A percentile compares a stretch with the other conserved stretches of the same genome.
Evolutionary conservation across 2,113 vertebrate genomes (phyloP).

Genomic region (Euleptes europaea): DNA sequence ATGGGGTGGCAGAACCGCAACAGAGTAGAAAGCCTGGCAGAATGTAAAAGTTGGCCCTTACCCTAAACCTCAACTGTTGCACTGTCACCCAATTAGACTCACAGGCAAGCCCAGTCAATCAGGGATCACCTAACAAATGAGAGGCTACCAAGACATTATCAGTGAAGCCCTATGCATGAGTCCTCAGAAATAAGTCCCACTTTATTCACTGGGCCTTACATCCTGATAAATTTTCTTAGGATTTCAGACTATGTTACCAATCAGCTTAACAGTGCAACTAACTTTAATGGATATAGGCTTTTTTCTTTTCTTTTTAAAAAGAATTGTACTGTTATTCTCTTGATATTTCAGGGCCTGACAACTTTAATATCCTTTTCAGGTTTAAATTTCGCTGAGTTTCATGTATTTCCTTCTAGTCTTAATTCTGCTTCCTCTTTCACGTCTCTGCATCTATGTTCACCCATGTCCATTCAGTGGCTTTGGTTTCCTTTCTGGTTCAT

Average conservation of each 20-base stretch:
- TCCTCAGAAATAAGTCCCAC: too few species aligned
- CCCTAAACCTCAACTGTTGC: background rate
- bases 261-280: too few species aligned
- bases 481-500: background rate
- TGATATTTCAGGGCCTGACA: background rate
- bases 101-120: background rate
- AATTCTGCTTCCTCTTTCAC: background rate
- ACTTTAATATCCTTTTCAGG: background rate
- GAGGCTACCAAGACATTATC: too few species aligned
- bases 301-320: too few species aligned
- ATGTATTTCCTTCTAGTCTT: background rate
- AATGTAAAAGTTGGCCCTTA: background rate
- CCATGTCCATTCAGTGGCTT: too few species aligned
- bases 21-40: background rate
- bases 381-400: background rate
- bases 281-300: too few species aligned
- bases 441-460: background rate
- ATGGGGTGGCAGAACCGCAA: background rate
- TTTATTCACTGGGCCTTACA: too few species aligned
- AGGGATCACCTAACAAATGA: too few species aligned
- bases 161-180: too few species aligned
- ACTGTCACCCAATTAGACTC: background rate
- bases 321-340: background rate
- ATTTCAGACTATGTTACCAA: too few species aligned
- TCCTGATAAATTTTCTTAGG: too few species aligned